Evolutionary conservation across 2,113 vertebrate genomes (phyloP).

Genomic region (Alligator sinensis): DNA sequence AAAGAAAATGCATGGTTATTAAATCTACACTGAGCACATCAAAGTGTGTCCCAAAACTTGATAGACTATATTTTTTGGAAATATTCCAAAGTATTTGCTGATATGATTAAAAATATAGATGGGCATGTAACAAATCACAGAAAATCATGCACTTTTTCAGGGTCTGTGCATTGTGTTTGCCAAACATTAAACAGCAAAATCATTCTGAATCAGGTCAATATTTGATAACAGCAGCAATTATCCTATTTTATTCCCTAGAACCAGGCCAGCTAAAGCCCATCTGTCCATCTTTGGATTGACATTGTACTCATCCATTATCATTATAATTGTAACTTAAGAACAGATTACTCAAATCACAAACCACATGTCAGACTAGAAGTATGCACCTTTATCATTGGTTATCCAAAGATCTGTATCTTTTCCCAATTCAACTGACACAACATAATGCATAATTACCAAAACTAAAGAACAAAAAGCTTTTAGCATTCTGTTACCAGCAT

Average conservation of each 20-base stretch:
- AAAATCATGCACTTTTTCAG: not conserved
- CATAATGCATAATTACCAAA: constrained; percentile 44
- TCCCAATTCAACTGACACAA: not conserved
- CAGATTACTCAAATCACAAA: constrained; percentile 60
- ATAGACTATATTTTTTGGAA: not conserved
- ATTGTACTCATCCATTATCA: constrained; percentile 50
- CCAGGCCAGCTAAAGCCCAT: constrained; percentile 53
- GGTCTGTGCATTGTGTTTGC: constrained; percentile 5
- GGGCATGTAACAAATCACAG: not conserved
- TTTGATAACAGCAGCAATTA: constrained; percentile 54
- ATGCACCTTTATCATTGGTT: constrained; percentile 6
- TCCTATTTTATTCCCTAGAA: constrained; percentile 53
- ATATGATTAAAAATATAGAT: not conserved
- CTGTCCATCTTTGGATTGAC: constrained; percentile 52
- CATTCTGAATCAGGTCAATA: constrained; percentile 48
- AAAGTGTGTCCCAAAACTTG: not conserved
- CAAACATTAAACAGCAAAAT: not conserved
- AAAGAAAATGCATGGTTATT: constrained; percentile 15
- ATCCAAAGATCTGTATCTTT: constrained; percentile 2
- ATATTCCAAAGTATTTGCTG: not conserved
- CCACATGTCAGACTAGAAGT: not conserved
- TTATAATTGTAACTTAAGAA: constrained; percentile 69
- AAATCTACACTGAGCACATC: not conserved
- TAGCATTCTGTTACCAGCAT: constrained; percentile 52
- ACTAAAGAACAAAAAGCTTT: constrained; percentile 47